Conservation (phyloP, 2,888 invertebrate species). For the Geophilus truncorum region DNA sequence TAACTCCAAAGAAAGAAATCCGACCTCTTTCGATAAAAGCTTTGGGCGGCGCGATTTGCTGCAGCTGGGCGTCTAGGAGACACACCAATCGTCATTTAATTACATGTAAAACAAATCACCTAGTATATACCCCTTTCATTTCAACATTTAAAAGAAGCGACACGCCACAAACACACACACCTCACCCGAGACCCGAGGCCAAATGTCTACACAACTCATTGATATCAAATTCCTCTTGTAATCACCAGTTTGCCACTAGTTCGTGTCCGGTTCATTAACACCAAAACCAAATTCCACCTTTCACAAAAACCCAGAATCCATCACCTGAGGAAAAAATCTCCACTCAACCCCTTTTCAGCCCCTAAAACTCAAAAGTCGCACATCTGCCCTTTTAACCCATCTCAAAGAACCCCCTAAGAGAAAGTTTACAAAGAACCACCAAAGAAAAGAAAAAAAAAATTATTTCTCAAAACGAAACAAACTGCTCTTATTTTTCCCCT, state of each 20-base stretch:
- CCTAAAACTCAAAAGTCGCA: not conserved
- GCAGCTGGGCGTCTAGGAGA: slow-evolving; percentile 18
- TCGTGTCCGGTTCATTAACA: not conserved
- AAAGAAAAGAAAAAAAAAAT: not conserved
- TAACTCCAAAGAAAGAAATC: slow-evolving; percentile 16
- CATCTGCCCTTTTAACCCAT: not conserved
- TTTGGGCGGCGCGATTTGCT: slow-evolving; percentile 18
- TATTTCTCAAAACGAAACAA: not conserved
- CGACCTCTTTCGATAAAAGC: slow-evolving; percentile 30
- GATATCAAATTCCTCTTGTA: not conserved
- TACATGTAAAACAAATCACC: slow-evolving; percentile 29
- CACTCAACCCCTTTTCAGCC: not conserved
- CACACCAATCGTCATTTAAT: slow-evolving; percentile 28
- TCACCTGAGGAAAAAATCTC: not conserved
- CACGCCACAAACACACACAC: not conserved
- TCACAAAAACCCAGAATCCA: not conserved
- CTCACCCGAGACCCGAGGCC: no score
- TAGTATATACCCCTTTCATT: not conserved
- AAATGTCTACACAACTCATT: not conserved
- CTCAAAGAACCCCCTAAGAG: not conserved
- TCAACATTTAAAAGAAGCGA: not conserved
- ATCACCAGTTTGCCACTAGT: no score
- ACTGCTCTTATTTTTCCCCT: not conserved
- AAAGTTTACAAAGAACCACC: not conserved
- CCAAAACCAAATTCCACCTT: not conserved